Evolutionary conservation across 2,888 invertebrate species (phyloP).

Genomic region (Xylota segnis): DNA sequence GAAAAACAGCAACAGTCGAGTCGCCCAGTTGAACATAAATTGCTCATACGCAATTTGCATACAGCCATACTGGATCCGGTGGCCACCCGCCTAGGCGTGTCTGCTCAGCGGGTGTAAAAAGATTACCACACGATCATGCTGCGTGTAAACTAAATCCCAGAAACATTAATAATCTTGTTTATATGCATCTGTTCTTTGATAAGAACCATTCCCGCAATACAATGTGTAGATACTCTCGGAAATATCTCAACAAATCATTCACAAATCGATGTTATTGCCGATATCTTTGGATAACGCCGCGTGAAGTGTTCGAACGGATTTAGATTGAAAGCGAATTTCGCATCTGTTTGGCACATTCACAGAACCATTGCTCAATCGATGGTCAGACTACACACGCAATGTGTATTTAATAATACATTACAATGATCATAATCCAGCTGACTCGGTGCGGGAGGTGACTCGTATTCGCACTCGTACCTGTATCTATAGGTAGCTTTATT

Average conservation of each 20-base stretch:
- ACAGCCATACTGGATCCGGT: conserved; percentile 27
- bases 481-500: conserved; percentile 42
- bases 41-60: conserved; percentile 61
- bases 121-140: conserved; percentile 72
- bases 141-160: conserved; percentile 52
- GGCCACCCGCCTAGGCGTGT: conserved; percentile 54
- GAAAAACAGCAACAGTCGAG: conserved; percentile 63
- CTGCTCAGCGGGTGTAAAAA: conserved; percentile 60
- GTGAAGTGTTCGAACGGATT: conserved; percentile 31
- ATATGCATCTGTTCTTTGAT: conserved; percentile 71
- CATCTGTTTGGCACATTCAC: conserved; percentile 37
- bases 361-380: conserved; percentile 19
- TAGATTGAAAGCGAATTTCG: conserved; percentile 34
- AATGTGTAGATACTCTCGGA: background rate
- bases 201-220: conserved; percentile 55
- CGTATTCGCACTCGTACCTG: too few relatives aligned
- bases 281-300: conserved; percentile 30
- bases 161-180: conserved; percentile 74
- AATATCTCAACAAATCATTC: conserved; percentile 66
- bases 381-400: background rate
- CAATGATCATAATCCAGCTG: conserved; percentile 61
- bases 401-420: conserved; percentile 64
- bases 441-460: conserved; percentile 58
- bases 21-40: conserved; percentile 53
- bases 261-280: conserved; percentile 52